phyloP scores from a whole-genome alignment of 2,888 invertebrate species.

The Acheta domesticus region DNA sequence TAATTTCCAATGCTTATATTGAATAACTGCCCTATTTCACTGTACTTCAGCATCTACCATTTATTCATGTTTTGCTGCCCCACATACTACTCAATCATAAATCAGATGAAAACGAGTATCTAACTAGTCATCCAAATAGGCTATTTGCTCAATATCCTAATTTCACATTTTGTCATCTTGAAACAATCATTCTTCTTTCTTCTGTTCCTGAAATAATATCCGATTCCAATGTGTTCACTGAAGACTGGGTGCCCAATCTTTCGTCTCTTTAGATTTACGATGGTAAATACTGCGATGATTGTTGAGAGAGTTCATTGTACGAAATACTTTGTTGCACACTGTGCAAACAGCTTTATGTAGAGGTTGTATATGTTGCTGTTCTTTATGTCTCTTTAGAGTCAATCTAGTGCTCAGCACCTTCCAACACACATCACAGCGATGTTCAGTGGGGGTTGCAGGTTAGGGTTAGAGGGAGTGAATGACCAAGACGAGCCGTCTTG shows the following conservation, averaged over 20 bases:
- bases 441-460: conserved; percentile 24
- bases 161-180: too few relatives aligned
- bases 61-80: too few relatives aligned
- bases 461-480: conserved; percentile 21
- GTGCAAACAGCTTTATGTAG: conserved; percentile 85
- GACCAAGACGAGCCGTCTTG: background rate
- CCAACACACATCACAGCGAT: conserved; percentile 77
- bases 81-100: too few relatives aligned
- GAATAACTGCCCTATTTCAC: too few relatives aligned
- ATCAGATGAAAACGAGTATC: too few relatives aligned
- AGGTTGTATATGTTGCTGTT: conserved; percentile 86
- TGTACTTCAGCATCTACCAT: too few relatives aligned
- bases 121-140: too few relatives aligned
- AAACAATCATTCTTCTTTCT: too few relatives aligned
- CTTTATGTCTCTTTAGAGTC: conserved; percentile 85
- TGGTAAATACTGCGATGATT: conserved; percentile 91
- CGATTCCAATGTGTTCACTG: background rate
- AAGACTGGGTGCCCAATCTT: conserved; percentile 43
- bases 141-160: too few relatives aligned
- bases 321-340: conserved; percentile 87
- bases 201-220: too few relatives aligned
- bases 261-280: conserved; percentile 57
- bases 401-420: conserved; percentile 83
- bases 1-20: too few relatives aligned
- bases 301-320: conserved; percentile 86